Conservation (phyloP, 2,888 invertebrate species). For the Synanthedon andrenaeformis region DNA sequence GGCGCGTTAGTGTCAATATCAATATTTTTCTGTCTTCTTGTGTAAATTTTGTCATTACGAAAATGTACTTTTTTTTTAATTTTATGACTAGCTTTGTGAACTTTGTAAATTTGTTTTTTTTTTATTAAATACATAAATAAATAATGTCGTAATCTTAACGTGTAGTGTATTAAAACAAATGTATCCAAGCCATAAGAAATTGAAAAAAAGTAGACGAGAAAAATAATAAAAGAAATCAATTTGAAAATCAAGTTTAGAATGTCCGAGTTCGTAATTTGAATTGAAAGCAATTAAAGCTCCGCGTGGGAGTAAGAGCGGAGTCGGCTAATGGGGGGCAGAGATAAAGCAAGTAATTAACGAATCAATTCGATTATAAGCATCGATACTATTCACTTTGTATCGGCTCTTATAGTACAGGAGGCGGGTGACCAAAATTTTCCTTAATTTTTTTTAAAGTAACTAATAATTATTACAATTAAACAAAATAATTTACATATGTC, state of each 20-base stretch:
- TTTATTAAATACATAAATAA: no score
- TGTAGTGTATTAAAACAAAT: no score
- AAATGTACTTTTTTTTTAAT: no score
- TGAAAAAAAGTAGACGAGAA: no score
- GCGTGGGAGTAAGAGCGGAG: constrained; percentile 29
- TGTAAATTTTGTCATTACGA: no score
- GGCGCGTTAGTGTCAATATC: no score
- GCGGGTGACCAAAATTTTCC: neutral
- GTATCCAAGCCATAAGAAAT: no score
- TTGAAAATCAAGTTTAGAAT: neutral
- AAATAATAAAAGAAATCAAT: neutral
- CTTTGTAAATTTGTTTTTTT: no score
- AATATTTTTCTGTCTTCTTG: no score
- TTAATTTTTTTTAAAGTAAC: neutral
- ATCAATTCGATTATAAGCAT: constrained; percentile 48
- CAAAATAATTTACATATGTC: neutral
- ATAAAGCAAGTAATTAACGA: constrained; percentile 55
- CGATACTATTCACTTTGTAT: constrained; percentile 24
- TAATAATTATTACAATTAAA: neutral
- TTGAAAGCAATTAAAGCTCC: constrained; percentile 13
- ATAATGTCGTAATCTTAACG: no score
- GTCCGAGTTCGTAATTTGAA: constrained; percentile 10
- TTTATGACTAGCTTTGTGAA: no score
- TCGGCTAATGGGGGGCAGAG: constrained; percentile 39
- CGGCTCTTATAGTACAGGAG: constrained; percentile 20